Conservation (phyloP, 2,113 vertebrate genomes). For the Melanotaenia duboulayi region DNA sequence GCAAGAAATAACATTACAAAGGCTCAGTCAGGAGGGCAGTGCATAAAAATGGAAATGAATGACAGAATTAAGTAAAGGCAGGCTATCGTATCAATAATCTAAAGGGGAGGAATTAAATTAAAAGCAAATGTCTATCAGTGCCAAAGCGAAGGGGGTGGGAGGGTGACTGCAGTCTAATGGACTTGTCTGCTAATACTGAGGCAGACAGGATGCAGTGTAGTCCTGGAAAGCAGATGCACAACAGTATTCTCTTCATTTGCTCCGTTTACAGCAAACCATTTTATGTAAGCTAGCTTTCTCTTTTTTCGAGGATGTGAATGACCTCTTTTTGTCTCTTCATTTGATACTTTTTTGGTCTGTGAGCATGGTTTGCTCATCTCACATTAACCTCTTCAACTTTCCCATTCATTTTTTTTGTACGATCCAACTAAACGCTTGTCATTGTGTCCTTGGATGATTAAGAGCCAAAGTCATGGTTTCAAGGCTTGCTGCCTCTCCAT, state of each 20-base stretch:
- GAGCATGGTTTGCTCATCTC: constrained; percentile 18
- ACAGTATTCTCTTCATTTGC: not conserved
- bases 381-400: constrained; percentile 33
- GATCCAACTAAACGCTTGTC: constrained; percentile 30
- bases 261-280: not conserved
- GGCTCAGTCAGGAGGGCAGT: constrained; percentile 47
- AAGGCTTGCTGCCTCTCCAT: constrained; percentile 34
- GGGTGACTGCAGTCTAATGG: constrained; percentile 35
- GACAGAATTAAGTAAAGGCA: constrained; percentile 63
- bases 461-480: constrained; percentile 52
- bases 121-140: constrained; percentile 59
- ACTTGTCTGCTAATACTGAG: constrained; percentile 15
- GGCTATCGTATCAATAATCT: constrained; percentile 64
- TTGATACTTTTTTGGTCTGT: not conserved
- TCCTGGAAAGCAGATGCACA: constrained; percentile 5
- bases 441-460: constrained; percentile 64
- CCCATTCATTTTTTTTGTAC: constrained; percentile 29
- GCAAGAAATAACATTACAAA: constrained; percentile 64
- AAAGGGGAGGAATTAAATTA: constrained; percentile 52
- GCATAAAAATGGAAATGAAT: constrained; percentile 74
- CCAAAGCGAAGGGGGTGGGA: constrained; percentile 57
- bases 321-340: not conserved
- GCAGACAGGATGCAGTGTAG: constrained; percentile 26
- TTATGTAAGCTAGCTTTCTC: not conserved
- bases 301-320: not conserved